phyloP scores from a whole-genome alignment of 2,888 invertebrate genomes.

The Drosophila seclusa region DNA sequence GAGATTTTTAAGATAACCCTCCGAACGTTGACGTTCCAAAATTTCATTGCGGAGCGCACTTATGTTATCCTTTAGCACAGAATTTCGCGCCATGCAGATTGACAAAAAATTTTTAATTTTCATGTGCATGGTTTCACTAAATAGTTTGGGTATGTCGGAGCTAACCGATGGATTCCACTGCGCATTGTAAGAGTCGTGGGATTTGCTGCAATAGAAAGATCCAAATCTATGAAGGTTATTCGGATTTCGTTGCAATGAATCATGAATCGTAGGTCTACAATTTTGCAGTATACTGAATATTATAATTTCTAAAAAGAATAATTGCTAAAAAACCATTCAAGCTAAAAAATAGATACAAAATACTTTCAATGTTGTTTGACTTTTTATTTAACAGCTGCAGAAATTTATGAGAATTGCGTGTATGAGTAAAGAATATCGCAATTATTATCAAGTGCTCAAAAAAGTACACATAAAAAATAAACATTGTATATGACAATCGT shows the following conservation, averaged over 20 bases:
- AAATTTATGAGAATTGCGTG: background rate
- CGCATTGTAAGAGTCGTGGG: slow-evolving; percentile 44
- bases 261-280: background rate
- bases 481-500: background rate
- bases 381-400: background rate
- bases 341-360: background rate
- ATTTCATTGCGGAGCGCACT: slow-evolving; percentile 73
- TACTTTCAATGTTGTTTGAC: background rate
- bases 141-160: slow-evolving; percentile 65
- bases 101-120: slow-evolving; percentile 81
- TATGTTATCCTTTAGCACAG: slow-evolving; percentile 80
- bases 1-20: slow-evolving; percentile 84
- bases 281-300: background rate
- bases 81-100: slow-evolving; percentile 79
- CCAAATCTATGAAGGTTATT: background rate
- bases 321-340: background rate
- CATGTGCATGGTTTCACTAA: slow-evolving; percentile 74
- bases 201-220: slow-evolving; percentile 47
- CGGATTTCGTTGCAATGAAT: background rate
- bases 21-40: slow-evolving; percentile 84
- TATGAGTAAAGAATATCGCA: background rate
- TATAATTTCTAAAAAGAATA: background rate
- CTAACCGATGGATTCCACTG: slow-evolving; percentile 56
- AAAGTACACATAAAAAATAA: background rate
- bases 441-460: background rate